phyloP scores from a whole-genome alignment of 2,113 vertebrate genomes.

The Campylomormyrus numenius region DNA sequence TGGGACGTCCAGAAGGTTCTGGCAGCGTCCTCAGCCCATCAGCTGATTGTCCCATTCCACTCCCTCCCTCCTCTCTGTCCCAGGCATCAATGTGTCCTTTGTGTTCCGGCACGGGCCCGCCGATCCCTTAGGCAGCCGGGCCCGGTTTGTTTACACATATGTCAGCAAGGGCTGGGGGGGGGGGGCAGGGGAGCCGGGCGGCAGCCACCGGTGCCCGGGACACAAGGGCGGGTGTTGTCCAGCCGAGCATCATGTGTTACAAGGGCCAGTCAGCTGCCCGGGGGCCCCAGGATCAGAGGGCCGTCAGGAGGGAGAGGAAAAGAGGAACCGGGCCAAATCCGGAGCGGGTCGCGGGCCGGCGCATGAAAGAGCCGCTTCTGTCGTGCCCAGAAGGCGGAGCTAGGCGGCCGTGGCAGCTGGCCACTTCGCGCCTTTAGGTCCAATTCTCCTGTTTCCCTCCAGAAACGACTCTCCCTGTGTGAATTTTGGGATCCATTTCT shows the following conservation, averaged over 20 bases:
- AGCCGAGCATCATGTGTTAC: conserved; percentile 1
- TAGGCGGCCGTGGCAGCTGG: background rate
- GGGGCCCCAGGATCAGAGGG: background rate
- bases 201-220: background rate
- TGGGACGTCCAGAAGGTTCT: background rate
- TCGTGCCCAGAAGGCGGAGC: background rate
- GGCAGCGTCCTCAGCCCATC: background rate
- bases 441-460: background rate
- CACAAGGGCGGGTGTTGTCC: conserved; percentile 15
- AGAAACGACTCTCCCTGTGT: background rate
- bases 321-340: background rate
- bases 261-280: conserved; percentile 17
- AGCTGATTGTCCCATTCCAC: background rate
- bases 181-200: background rate
- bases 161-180: background rate
- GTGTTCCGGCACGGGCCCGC: conserved; percentile 17
- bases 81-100: conserved; percentile 38
- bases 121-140: conserved; percentile 25
- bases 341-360: background rate
- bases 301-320: background rate
- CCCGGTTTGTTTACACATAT: conserved; percentile 22
- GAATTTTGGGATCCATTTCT: background rate
- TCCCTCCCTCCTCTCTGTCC: background rate
- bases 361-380: background rate
- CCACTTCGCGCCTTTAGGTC: background rate